These are phyloP conservation scores for Hyposoter dolosus DNA, from an alignment of 2,888 invertebrate genomes.

Conservation along the genomic window DNA sequence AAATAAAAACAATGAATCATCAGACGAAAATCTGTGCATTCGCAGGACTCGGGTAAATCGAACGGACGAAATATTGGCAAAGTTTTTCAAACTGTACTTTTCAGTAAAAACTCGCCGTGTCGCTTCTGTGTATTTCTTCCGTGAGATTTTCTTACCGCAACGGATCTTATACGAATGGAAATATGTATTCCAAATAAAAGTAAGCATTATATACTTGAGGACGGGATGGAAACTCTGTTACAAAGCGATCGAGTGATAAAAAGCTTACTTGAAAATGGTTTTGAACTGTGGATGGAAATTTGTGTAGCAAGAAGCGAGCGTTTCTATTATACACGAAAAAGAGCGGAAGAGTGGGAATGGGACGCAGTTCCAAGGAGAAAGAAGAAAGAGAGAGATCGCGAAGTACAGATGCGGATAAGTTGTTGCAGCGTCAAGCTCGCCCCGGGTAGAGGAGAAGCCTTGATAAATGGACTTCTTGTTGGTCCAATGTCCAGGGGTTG, in stretches of 20 bases:
- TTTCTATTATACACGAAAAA: conserved; percentile 42
- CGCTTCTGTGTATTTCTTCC: neutral
- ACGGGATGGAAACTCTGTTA: neutral
- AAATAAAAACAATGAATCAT: neutral
- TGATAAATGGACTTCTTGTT: conserved; percentile 80
- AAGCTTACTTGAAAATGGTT: neutral
- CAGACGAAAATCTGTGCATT: neutral
- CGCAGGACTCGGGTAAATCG: neutral
- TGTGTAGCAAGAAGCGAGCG: conserved; percentile 34
- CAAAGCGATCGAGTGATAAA: neutral
- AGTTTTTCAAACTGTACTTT: neutral
- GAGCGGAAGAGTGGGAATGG: conserved; percentile 22
- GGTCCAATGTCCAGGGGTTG: conserved; percentile 74
- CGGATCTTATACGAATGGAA: neutral
- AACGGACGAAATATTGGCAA: neutral
- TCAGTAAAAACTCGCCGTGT: neutral
- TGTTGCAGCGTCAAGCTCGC: conserved; percentile 44
- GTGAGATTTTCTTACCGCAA: neutral
- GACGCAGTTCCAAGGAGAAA: conserved; percentile 22
- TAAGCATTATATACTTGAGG: neutral
- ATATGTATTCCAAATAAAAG: neutral
- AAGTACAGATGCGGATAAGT: conserved; percentile 53
- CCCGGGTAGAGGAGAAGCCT: conserved; percentile 63
- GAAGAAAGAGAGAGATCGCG: conserved; percentile 26
- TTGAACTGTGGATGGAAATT: conserved; percentile 22